Percentiles rank a stretch among this genome's conserved stretches.
Conservation (phyloP, 23 tunicate genomes). For the Pegea sp. region DNA sequence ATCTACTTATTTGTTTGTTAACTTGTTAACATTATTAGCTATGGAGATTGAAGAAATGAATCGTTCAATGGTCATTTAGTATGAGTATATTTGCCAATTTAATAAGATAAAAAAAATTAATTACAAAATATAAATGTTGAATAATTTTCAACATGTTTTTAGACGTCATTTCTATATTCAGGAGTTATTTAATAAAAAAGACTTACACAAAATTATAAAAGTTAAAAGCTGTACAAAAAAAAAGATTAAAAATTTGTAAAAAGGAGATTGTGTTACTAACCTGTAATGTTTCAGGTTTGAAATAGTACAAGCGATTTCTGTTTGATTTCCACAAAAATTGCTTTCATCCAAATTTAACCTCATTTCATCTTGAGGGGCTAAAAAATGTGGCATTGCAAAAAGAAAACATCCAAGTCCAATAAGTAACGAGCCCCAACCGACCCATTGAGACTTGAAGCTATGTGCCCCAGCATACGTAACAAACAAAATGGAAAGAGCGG, state of each 20-base stretch:
- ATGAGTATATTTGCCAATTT: too few relatives aligned
- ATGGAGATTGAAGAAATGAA: too few relatives aligned
- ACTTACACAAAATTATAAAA: not conserved
- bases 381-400: slow-evolving; percentile 68
- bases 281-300: slow-evolving; percentile 16
- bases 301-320: slow-evolving; percentile 5
- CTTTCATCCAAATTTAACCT: too few relatives aligned
- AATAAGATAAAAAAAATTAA: too few relatives aligned
- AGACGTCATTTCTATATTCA: too few relatives aligned
- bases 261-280: slow-evolving; percentile 1
- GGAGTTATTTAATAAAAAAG: too few relatives aligned
- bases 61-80: too few relatives aligned
- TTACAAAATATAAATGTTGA: too few relatives aligned
- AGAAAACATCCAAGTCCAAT: slow-evolving; percentile 42
- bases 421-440: slow-evolving; percentile 63
- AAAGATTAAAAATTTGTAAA: not conserved
- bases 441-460: slow-evolving; percentile 68
- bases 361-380: too few relatives aligned
- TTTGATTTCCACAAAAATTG: slow-evolving; percentile 16
- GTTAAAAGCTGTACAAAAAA: not conserved
- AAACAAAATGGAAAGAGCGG: slow-evolving; percentile 18
- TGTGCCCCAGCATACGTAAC: slow-evolving; percentile 59
- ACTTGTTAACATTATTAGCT: too few relatives aligned
- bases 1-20: too few relatives aligned
- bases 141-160: too few relatives aligned